A percentile compares a stretch with the other conserved stretches of the same genome.
Conservation (phyloP, 2,113 vertebrate genomes). For the Centropus unirufus region DNA sequence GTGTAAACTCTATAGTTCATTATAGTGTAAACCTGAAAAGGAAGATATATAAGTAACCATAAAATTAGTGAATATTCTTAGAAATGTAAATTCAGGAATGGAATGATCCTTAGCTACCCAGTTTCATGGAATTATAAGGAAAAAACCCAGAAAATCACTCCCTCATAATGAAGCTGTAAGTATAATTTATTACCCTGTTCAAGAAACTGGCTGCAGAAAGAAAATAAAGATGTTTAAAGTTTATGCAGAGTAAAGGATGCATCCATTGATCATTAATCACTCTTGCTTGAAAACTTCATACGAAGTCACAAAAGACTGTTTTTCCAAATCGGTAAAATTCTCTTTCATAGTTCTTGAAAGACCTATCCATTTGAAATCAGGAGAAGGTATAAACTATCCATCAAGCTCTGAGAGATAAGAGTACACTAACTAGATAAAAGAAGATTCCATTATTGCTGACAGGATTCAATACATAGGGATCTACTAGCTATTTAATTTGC, state of each 20-base stretch:
- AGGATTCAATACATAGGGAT: neutral
- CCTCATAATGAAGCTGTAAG: neutral
- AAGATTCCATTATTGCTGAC: neutral
- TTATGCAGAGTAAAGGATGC: neutral
- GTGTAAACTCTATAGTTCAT: neutral
- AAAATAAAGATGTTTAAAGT: neutral
- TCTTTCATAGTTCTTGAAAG: neutral
- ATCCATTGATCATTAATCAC: neutral
- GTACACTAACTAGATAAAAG: neutral
- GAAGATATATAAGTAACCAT: neutral
- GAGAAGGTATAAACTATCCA: neutral
- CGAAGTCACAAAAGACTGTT: neutral
- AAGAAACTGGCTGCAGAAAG: neutral
- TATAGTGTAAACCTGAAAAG: constrained; percentile 16
- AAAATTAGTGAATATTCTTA: neutral
- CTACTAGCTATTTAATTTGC: neutral
- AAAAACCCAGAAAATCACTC: neutral
- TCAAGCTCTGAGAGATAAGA: neutral
- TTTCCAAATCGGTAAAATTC: neutral
- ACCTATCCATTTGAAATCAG: neutral
- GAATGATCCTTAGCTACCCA: neutral
- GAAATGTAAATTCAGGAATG: neutral
- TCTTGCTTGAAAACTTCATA: neutral
- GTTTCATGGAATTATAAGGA: neutral
- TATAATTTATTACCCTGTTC: neutral